Evolutionary conservation across 2,113 vertebrate genomes (phyloP).

Genomic region (Rhinichthys klamathensis): DNA sequence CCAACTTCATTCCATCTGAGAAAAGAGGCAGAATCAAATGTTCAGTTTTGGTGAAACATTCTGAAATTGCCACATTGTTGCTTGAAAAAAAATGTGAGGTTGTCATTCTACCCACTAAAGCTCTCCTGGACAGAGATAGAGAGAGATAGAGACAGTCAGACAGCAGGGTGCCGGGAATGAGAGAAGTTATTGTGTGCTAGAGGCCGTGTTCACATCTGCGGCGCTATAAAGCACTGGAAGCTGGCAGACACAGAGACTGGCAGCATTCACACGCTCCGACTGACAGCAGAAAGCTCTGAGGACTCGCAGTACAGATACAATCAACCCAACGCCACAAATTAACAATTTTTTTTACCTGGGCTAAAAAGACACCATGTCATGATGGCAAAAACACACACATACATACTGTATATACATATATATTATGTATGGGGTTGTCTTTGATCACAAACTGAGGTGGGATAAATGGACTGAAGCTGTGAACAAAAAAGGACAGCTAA

Average conservation of each 20-base stretch:
- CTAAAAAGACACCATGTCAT: too few species aligned
- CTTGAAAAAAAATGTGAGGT: background rate
- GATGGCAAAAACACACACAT: too few species aligned
- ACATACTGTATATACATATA: too few species aligned
- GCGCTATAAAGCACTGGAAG: conserved; percentile 41
- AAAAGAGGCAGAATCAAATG: background rate
- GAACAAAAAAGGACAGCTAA: too few species aligned
- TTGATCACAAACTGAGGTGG: too few species aligned
- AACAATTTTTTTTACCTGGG: conserved; percentile 4
- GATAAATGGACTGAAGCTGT: too few species aligned
- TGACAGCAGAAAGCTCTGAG: background rate
- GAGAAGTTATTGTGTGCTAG: conserved; percentile 33
- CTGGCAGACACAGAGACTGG: conserved; percentile 28
- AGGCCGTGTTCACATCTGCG: conserved; percentile 41
- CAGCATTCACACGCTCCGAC: conserved; percentile 6
- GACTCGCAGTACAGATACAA: background rate
- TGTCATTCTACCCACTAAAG: background rate
- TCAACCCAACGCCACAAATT: background rate
- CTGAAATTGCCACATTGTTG: background rate
- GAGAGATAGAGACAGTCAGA: conserved; percentile 15
- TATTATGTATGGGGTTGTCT: too few species aligned
- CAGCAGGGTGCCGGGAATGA: conserved; percentile 35
- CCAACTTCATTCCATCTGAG: conserved; percentile 86
- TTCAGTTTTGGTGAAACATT: background rate
- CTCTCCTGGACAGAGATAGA: conserved; percentile 7